A percentile compares a stretch with the other conserved stretches of the same genome.
Evolutionary conservation across 2,888 invertebrate genomes (phyloP).

Genomic region (Dorcus parallelipipedus): DNA sequence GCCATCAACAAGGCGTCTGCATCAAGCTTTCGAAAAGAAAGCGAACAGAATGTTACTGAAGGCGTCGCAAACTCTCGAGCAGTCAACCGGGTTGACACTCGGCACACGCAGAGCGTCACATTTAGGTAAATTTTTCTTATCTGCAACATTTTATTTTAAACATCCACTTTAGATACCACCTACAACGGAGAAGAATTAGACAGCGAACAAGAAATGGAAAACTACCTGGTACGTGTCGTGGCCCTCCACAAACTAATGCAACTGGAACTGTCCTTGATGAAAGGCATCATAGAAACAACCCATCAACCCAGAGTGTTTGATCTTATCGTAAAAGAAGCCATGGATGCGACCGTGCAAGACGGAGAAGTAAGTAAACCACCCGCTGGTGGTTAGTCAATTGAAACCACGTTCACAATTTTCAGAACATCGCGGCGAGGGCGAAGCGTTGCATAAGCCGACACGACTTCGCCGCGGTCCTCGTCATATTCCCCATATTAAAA

Average conservation of each 20-base stretch:
- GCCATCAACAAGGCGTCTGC: constrained; percentile 76
- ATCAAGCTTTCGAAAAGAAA: constrained; percentile 78
- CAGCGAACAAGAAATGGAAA: constrained; percentile 79
- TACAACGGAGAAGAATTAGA: constrained; percentile 57
- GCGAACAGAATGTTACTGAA: constrained; percentile 80
- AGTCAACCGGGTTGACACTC: constrained; percentile 76
- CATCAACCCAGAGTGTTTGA: constrained; percentile 82
- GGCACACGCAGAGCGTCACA: constrained; percentile 61
- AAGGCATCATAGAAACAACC: constrained; percentile 77
- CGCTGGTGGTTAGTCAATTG: neutral
- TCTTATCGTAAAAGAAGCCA: constrained; percentile 76
- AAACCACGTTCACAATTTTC: constrained; percentile 25
- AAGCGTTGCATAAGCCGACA: constrained; percentile 72
- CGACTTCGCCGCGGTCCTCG: constrained; percentile 76
- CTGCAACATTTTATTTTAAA: neutral
- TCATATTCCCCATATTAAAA: constrained; percentile 79
- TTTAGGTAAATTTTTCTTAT: constrained; percentile 35
- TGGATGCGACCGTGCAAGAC: constrained; percentile 80
- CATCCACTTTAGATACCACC: constrained; percentile 34
- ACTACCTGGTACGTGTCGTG: constrained; percentile 77
- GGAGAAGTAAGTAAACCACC: constrained; percentile 62
- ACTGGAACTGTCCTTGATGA: constrained; percentile 79
- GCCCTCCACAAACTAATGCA: constrained; percentile 83
- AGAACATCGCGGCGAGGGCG: constrained; percentile 71
- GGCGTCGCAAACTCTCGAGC: constrained; percentile 79